Evolutionary conservation across 2,113 vertebrate species (phyloP).

Genomic region (Xiphias gladius): DNA sequence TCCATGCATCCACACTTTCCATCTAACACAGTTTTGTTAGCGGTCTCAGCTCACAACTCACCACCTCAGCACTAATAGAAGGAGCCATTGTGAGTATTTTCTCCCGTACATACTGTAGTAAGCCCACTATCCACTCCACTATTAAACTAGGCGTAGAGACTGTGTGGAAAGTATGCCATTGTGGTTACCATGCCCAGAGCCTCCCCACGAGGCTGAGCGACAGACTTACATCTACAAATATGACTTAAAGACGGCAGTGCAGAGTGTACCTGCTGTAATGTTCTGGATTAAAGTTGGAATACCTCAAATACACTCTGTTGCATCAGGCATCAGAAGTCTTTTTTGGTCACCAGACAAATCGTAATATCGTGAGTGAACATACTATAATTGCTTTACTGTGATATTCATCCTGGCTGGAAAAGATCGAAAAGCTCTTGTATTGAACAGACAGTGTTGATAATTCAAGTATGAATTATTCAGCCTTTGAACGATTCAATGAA

Average conservation of each 20-base stretch:
- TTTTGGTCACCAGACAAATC: neutral
- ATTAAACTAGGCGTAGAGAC: conserved; percentile 11
- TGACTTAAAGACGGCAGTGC: conserved; percentile 29
- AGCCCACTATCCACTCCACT: conserved; percentile 5
- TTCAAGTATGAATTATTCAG: conserved; percentile 83
- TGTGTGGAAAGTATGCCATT: conserved; percentile 43
- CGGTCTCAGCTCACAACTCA: conserved; percentile 9
- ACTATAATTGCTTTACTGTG: conserved; percentile 12
- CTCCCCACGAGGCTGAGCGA: conserved; percentile 33
- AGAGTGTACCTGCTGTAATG: neutral
- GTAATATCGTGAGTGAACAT: neutral
- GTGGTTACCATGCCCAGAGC: conserved; percentile 23
- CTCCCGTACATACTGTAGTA: neutral
- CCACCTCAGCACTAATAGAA: conserved; percentile 19
- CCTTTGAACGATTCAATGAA: conserved; percentile 76
- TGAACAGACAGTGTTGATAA: conserved; percentile 79
- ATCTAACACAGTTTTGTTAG: conserved; percentile 26
- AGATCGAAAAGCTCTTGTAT: conserved; percentile 48
- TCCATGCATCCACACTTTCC: conserved; percentile 12
- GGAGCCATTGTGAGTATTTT: conserved; percentile 17
- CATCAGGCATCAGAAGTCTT: neutral
- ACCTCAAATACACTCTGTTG: neutral
- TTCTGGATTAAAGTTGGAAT: conserved; percentile 19
- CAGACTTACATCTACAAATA: conserved; percentile 52
- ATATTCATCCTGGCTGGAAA: conserved; percentile 18